Percentiles rank a stretch among this genome's conserved stretches.
Evolutionary conservation across 2,113 vertebrate species (phyloP).

Genomic region (Chelonoidis abingdonii): DNA sequence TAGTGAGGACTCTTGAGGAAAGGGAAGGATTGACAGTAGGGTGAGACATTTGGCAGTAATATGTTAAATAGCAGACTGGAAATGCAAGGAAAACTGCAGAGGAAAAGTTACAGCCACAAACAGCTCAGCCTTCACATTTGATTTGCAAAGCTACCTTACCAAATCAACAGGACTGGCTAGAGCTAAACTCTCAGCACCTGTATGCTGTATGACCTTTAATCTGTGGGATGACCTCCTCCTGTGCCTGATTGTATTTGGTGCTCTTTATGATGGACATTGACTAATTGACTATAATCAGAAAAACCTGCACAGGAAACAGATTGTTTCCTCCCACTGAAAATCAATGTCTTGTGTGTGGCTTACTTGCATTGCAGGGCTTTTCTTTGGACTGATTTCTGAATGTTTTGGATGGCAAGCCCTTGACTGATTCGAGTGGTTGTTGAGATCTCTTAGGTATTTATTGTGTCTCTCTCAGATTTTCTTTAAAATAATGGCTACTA

Average conservation of each 20-base stretch:
- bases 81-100: background rate
- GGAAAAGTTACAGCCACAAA: background rate
- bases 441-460: fast-evolving
- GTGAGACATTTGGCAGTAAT: background rate
- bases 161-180: fast-evolving
- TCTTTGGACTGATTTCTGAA: background rate
- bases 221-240: background rate
- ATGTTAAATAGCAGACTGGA: background rate
- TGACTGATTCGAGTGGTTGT: too few species aligned
- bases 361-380: background rate
- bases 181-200: background rate
- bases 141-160: fast-evolving
- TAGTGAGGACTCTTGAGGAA: background rate
- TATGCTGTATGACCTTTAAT: too few species aligned
- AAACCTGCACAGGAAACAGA: background rate
- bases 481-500: background rate
- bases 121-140: fast-evolving
- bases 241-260: background rate
- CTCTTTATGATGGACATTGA: background rate
- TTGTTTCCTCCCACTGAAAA: background rate
- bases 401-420: background rate
- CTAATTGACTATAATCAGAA: background rate
- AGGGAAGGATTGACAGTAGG: background rate
- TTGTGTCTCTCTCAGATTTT: background rate
- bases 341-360: background rate